phyloP scores from a whole-genome alignment of 2,888 invertebrate genomes.

The Philereme transversata region DNA sequence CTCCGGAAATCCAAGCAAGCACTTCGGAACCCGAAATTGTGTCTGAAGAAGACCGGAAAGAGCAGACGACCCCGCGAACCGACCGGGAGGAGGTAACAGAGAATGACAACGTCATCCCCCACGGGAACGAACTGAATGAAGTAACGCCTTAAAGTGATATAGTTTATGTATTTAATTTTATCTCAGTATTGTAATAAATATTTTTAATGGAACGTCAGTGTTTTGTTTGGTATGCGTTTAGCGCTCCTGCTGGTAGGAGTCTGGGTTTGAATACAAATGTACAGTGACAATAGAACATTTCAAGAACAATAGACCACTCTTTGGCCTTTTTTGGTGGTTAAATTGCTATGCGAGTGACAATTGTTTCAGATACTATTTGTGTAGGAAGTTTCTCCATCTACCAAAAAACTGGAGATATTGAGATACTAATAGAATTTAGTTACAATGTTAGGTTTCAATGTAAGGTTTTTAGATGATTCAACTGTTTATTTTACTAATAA shows the following conservation, averaged over 20 bases:
- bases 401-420: too few relatives aligned
- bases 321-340: constrained; percentile 7
- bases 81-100: constrained; percentile 62
- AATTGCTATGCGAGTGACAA: constrained; percentile 5
- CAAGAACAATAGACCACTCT: constrained; percentile 52
- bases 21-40: constrained; percentile 33
- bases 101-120: constrained; percentile 69
- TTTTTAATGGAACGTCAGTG: constrained; percentile 60
- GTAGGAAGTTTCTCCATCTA: constrained; percentile 1
- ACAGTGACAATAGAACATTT: too few relatives aligned
- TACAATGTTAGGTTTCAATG: too few relatives aligned
- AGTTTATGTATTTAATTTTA: constrained; percentile 66
- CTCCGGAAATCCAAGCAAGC: neutral
- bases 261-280: constrained; percentile 56
- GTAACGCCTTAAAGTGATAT: constrained; percentile 71
- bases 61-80: constrained; percentile 58
- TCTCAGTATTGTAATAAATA: constrained; percentile 78
- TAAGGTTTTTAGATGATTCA: too few relatives aligned
- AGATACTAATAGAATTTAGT: too few relatives aligned
- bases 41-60: constrained; percentile 57
- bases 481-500: too few relatives aligned
- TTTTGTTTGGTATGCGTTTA: constrained; percentile 57
- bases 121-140: constrained; percentile 67
- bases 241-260: constrained; percentile 40
- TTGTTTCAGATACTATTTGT: constrained; percentile 1